Percentiles rank a stretch among this genome's conserved stretches.
These are phyloP conservation scores for Syngnathus acus DNA, from an alignment of 2,797 vertebrate species.

Conservation along the genomic window DNA sequence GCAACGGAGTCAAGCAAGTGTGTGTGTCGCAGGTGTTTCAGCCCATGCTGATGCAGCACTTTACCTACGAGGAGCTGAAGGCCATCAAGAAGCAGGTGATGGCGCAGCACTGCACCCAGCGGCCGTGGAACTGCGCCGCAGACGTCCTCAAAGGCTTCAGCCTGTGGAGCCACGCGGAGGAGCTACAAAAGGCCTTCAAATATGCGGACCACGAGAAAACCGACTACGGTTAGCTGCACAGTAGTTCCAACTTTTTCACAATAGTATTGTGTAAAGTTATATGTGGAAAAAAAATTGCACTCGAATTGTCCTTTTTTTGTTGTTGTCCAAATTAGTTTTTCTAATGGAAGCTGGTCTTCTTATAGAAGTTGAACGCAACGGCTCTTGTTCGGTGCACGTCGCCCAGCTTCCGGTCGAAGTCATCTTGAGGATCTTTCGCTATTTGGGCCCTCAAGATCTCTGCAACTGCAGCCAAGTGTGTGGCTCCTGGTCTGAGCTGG, in stretches of 20 bases:
- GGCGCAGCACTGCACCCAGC: constrained; percentile 87
- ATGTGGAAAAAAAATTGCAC: too few species aligned
- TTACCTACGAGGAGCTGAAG: constrained; percentile 95
- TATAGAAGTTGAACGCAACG: constrained; percentile 72
- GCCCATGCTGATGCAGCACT: constrained; percentile 99
- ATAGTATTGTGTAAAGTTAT: too few species aligned
- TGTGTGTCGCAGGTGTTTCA: constrained; percentile 84
- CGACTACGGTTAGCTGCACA: constrained; percentile 75
- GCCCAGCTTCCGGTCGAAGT: constrained; percentile 87
- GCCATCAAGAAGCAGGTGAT: constrained; percentile 98
- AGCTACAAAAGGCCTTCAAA: constrained; percentile 89
- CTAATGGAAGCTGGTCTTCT: constrained; percentile 5
- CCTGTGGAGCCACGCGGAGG: constrained; percentile 88
- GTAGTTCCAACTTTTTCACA: not conserved
- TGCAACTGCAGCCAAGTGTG: constrained; percentile 91
- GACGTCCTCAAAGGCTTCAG: constrained; percentile 83
- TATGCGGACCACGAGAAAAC: constrained; percentile 92
- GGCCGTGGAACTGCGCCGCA: constrained; percentile 67
- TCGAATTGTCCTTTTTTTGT: not conserved
- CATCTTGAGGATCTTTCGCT: constrained; percentile 86
- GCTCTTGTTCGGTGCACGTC: constrained; percentile 70
- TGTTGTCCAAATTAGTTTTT: constrained; percentile 3
- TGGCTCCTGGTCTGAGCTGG: constrained; percentile 81
- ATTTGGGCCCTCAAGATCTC: constrained; percentile 83
- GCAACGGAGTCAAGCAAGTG: too few species aligned